These are phyloP conservation scores for Poecile atricapillus DNA, from an alignment of 2,113 vertebrate genomes.

Conservation along the genomic window DNA sequence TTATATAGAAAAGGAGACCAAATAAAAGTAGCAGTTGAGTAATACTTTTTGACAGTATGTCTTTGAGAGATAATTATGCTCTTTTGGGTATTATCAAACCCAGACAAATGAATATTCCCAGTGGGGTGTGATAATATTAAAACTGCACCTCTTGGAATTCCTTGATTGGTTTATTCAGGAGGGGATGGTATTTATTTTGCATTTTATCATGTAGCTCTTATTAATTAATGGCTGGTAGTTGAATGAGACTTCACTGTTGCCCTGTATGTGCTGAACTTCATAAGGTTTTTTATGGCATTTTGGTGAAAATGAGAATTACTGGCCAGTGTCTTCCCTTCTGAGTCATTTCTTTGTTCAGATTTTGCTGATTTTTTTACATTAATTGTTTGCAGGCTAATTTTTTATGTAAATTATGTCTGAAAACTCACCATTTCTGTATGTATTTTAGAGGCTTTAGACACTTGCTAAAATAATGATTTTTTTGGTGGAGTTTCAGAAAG, in stretches of 20 bases:
- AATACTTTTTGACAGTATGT: neutral
- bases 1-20: neutral
- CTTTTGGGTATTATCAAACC: neutral
- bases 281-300: neutral
- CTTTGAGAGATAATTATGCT: conserved; percentile 29
- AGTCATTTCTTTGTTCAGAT: neutral
- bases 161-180: conserved; percentile 34
- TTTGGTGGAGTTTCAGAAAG: neutral
- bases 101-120: conserved; percentile 22
- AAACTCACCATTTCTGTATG: neutral
- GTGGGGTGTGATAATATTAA: neutral
- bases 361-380: neutral
- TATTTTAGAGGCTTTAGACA: neutral
- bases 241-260: neutral
- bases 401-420: neutral
- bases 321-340: neutral
- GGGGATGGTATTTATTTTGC: neutral
- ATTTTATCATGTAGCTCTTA: neutral
- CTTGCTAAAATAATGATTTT: neutral
- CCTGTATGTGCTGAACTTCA: neutral
- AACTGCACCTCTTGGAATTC: conserved; percentile 34
- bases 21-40: neutral
- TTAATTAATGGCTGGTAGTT: neutral
- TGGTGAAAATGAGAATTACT: neutral
- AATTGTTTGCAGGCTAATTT: neutral